Evolutionary conservation across 2,888 invertebrate genomes (phyloP), one percentile per base, ranked within the genome.

Genomic region (Lycaena phlaeas): DNA sequence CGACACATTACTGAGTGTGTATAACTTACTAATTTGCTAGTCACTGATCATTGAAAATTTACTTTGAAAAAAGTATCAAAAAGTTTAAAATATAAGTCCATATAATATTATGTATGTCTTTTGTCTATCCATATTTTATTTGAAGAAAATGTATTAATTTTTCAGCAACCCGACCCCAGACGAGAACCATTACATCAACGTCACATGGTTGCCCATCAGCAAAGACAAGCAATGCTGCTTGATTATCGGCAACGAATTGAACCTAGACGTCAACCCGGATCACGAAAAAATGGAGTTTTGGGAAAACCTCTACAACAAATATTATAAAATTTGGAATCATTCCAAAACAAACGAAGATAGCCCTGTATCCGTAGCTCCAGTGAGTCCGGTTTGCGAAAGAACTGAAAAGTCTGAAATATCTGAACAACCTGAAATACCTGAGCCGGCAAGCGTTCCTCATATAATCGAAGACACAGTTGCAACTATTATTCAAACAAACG

Each of bases 121-220:
- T n/a, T n/a, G n/a, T n/a, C n/a, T n/a, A n/a, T n/a, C n/a, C n/a
- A n/a, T n/a, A n/a, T n/a, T n/a, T n/a, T n/a, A n/a, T n/a, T n/a
- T n/a, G n/a, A n/a, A n/a, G n/a, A n/a, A n/a, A n/a, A n/a, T 36
- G 15, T 37, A 14, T 44, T 36, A 34, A 27, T 22, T 44, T 66
- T 64, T 2, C 69, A 81, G 79, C 3, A 84, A 84, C 52, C 84
- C 84, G 1, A 84, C 84, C 0, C 81, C 82, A 0, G 81, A 81
- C 1, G 69, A 76, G 14, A 79, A 72, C 57, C 68, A 75, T 46
- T 71, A 67, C 55, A 49, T 84, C 2, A 69, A 69, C 0, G 67
- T 79, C 0, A 71, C 69, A 9, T 84, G 84, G 84, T 54, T 61
- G 6, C 81, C 84, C 1, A 74, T 74, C 4, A 70, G 69, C 9